phyloP scores from a whole-genome alignment of 2,113 vertebrate species.

The Podarcis muralis region DNA sequence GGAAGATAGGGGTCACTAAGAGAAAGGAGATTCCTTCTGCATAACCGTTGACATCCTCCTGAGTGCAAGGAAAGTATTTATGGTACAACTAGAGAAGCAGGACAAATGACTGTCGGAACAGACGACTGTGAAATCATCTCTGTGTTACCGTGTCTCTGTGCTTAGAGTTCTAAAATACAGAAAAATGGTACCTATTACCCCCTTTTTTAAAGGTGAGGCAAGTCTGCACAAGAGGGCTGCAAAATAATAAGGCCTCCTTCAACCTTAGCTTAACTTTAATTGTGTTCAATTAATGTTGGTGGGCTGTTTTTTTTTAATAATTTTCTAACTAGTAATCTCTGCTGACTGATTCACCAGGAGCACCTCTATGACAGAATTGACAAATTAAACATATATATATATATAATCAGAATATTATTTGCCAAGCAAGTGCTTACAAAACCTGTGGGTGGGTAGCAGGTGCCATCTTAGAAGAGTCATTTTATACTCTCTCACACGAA shows the following conservation, averaged over 20 bases:
- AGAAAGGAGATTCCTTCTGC: not conserved
- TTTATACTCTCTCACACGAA: not conserved
- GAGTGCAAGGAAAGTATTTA: not conserved
- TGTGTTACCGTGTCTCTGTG: too few species aligned
- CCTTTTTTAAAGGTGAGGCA: not conserved
- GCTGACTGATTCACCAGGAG: not conserved
- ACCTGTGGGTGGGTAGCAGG: not conserved
- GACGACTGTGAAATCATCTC: not conserved
- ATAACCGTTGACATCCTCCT: not conserved
- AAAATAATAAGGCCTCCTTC: not conserved
- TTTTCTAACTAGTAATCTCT: not conserved
- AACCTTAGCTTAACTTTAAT: not conserved
- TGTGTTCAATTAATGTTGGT: not conserved
- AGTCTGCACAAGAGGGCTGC: not conserved
- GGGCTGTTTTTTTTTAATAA: not conserved
- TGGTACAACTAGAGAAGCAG: not conserved
- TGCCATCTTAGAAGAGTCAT: not conserved
- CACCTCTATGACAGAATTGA: too few species aligned
- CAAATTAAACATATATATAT: too few species aligned
- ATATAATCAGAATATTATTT: not conserved
- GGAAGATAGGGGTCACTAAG: slow-evolving; percentile 32
- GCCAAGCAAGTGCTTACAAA: not conserved
- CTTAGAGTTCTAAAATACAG: too few species aligned
- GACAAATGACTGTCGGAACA: too few species aligned
- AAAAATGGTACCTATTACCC: too few species aligned